A percentile compares a stretch with the other conserved stretches of the same genome.
Conservation (phyloP, 2,113 vertebrate species). For the Pseudois nayaur region DNA sequence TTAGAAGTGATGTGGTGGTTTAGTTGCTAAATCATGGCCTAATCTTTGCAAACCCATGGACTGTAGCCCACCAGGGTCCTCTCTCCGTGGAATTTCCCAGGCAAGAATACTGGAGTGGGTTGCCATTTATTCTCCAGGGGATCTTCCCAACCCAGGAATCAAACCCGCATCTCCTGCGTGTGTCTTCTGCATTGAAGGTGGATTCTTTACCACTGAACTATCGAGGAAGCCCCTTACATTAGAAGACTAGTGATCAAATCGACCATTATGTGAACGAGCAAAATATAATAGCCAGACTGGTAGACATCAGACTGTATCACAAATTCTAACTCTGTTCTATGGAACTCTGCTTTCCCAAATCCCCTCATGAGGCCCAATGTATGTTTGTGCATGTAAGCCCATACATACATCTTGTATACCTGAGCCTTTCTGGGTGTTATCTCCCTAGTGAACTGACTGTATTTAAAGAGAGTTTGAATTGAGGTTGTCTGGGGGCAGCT, state of each 20-base stretch:
- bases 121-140: not conserved
- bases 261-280: not conserved
- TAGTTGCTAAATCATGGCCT: not conserved
- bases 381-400: not conserved
- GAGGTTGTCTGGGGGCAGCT: not conserved
- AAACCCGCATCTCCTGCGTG: rapidly evolving
- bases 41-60: not conserved
- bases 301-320: not conserved
- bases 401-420: rapidly evolving
- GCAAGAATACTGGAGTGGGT: not conserved
- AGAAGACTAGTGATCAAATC: not conserved
- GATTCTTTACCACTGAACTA: not conserved
- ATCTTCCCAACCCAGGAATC: not conserved
- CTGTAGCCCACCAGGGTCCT: not conserved
- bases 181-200: not conserved
- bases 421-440: not conserved
- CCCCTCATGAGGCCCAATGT: not conserved
- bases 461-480: not conserved
- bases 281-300: not conserved
- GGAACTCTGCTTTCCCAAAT: not conserved
- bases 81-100: not conserved
- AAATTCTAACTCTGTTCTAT: not conserved
- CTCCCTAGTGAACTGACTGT: not conserved
- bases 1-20: not conserved
- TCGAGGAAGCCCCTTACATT: not conserved